Base-by-base conservation (phyloP, 2,888 invertebrate species). In the Protodeltote pygarga region DNA sequence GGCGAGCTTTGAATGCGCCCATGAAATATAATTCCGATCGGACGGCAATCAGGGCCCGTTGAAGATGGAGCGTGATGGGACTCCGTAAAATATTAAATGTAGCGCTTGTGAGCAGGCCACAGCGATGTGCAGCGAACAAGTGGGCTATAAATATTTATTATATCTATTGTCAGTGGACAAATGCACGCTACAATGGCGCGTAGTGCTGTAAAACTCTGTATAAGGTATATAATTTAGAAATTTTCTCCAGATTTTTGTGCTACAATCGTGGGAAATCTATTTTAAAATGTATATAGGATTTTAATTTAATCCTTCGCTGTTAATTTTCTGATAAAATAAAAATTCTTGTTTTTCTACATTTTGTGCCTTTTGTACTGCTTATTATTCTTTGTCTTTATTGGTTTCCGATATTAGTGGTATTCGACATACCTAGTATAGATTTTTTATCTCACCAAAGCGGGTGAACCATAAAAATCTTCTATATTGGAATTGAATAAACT, bases 21-120 rank as follows among this genome's bases (percentile, higher is more conserved):
- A 82, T 81, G 86, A 90, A 89, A 92, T 92, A 92, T 92, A 90
- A 92, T 92, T 92, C 84, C 89, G 90, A 92, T 92, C 84, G 88
- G 87, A 83, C 87, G 81, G 89, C 92, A 92, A 92, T 92, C 92
- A 92, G 87, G 81, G 79, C 71, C 89, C 82, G 92, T 92, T 92
- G 90, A 91, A 90, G 89, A 81, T 75, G 83, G 85, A 81, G 90
- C 92, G 92, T 92, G 92, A 90, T 87, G 71, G 73, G 92, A 91
- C 85, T 92, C 41, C 39, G 71, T 82, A 87, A 89, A 87, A 89
- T 89, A 88, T 88, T 84, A 87, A 87, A 85, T 83, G 82, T 84
- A 78, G 79, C 75, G 69, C 73, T 73, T 68, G 68, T 65, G 64
- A 64, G 59, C 58, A 51, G 65, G 62, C 75, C 67, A 62, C 64